Evolutionary conservation across 2,113 vertebrate species (phyloP).

Genomic region (Conger conger): DNA sequence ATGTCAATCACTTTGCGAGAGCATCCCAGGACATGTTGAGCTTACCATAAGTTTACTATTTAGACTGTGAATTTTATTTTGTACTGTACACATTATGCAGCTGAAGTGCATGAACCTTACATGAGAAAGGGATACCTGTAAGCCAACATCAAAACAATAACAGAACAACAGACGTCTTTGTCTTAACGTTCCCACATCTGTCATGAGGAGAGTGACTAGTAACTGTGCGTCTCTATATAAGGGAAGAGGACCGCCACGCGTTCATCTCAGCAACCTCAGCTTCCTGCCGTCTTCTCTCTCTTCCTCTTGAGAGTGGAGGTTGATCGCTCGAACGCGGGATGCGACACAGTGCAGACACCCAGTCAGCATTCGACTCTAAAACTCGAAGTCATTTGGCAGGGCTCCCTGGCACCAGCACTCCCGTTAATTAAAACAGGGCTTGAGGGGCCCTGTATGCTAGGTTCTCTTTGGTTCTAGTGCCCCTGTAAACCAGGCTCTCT

Average conservation of each 20-base stretch:
- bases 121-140: background rate
- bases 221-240: background rate
- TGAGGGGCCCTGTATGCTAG: background rate
- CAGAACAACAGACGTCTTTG: background rate
- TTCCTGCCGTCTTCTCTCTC: slow-evolving; percentile 28
- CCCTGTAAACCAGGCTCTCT: background rate
- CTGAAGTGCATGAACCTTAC: background rate
- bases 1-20: background rate
- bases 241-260: background rate
- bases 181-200: background rate
- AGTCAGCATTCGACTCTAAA: background rate
- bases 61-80: background rate
- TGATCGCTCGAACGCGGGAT: background rate
- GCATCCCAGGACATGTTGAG: background rate
- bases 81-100: background rate
- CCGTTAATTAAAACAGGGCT: background rate
- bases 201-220: background rate
- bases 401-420: background rate
- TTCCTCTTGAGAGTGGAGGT: slow-evolving; percentile 2
- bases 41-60: background rate
- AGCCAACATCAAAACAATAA: background rate
- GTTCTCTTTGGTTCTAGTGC: background rate
- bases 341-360: background rate
- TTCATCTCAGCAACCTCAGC: slow-evolving; percentile 9
- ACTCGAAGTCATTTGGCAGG: background rate